Base-by-base conservation (phyloP, 2,888 invertebrate genomes). In the Phasia obesa region DNA sequence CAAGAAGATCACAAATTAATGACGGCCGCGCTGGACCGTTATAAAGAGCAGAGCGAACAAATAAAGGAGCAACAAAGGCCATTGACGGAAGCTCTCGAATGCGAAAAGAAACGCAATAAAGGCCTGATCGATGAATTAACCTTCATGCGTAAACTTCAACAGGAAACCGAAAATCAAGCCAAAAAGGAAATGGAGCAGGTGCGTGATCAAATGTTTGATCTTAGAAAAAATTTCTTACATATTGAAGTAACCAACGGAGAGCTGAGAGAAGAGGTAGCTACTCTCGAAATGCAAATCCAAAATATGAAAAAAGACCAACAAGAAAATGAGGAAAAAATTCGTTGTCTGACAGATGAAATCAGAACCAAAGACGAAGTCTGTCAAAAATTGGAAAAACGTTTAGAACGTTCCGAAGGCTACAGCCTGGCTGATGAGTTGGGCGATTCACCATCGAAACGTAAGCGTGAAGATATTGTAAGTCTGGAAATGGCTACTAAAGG, bases 191-290 rank as follows among this genome's bases (percentile, higher is more conserved):
- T 93, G 60, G 93, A 93, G 13, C 85, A 88, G 15, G 89, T 93
- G 69, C 92, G 93, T 70, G 92, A 91, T 51, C 93, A 94, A 85
- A 89, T 94, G 65, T 91, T 90, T 49, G 92, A 93, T 70, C 86
- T 92, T 23, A 92, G 91, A 86, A 94, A 94, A 89, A 93, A 93
- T 85, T 92, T 93, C 81, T 92, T 94, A 87, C 94, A 95, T 73
- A 91, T 93, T 73, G 95, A 95, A 87, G 94, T 94, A 55, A 94
- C 94, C 31, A 94, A 94, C 86, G 93, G 94, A 75, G 95, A 95
- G 90, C 90, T 95, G 11, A 93, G 93, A 86, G 95, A 95, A 89
- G 95, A 95, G 92, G 94, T 95, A 31, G 93, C 93, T 90, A 93
- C 93, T 86, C 90, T 94, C 87, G 94, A 93, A 89, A 92, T 92